Conservation (phyloP, 2,888 invertebrate species). For the Pristionchus mayeri region DNA sequence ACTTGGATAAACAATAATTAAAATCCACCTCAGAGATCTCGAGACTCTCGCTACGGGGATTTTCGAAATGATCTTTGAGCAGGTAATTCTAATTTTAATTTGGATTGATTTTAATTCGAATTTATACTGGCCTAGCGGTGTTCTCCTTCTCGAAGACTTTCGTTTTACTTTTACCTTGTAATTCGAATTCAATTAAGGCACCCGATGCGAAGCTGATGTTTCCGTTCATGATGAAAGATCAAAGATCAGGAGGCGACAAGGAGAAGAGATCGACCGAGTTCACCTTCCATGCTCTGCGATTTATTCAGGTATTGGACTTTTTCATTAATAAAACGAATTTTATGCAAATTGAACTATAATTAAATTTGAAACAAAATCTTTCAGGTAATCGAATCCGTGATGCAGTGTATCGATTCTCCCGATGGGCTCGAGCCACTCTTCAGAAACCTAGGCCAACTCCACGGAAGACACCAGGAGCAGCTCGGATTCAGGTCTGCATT, state of each 20-base stretch:
- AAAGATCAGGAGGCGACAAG: neutral
- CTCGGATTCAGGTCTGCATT: conserved; percentile 62
- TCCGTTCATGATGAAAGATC: conserved; percentile 62
- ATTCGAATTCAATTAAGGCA: conserved; percentile 45
- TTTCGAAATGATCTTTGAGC: conserved; percentile 68
- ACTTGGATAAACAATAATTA: neutral
- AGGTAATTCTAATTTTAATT: conserved; percentile 46
- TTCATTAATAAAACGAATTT: neutral
- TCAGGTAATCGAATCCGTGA: conserved; percentile 66
- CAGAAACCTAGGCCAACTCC: conserved; percentile 65
- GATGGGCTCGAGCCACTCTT: conserved; percentile 61
- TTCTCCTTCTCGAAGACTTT: no score
- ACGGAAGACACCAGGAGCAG: conserved; percentile 65
- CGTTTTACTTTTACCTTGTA: no score
- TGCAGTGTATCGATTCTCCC: conserved; percentile 63
- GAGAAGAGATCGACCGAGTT: conserved; percentile 66
- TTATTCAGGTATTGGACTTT: conserved; percentile 56
- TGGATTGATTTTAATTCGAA: no score
- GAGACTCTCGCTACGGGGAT: conserved; percentile 63
- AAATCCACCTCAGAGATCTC: conserved; percentile 57
- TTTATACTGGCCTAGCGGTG: no score
- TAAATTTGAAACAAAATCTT: neutral
- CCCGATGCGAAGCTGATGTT: conserved; percentile 67
- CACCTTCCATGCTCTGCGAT: conserved; percentile 66
- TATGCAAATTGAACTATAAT: neutral